phyloP scores from a whole-genome alignment of 2,113 vertebrate genomes.

The Grantiella picta region DNA sequence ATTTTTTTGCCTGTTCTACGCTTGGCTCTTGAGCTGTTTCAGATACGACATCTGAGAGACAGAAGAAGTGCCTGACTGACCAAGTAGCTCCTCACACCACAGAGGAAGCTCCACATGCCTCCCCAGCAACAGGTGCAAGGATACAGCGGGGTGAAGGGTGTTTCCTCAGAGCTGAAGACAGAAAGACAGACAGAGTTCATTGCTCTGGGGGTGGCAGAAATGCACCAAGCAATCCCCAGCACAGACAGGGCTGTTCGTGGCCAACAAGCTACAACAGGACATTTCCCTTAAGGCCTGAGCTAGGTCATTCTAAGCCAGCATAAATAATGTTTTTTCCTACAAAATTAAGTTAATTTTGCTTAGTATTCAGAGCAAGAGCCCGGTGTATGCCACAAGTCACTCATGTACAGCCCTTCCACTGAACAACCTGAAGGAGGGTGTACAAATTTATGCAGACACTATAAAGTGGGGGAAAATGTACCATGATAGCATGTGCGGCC shows the following conservation, averaged over 20 bases:
- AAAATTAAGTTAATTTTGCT: slow-evolving; percentile 24
- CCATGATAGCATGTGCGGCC: not conserved
- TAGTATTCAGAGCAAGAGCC: not conserved
- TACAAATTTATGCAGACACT: not conserved
- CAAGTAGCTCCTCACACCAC: not conserved
- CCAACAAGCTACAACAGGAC: not conserved
- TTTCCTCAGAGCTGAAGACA: not conserved
- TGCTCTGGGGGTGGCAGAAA: not conserved
- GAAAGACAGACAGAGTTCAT: not conserved
- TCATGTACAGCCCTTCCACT: not conserved
- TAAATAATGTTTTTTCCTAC: not conserved
- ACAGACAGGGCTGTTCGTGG: not conserved
- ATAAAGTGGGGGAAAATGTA: not conserved
- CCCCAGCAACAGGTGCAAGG: not conserved
- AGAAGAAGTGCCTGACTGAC: not conserved
- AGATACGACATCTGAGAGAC: not conserved
- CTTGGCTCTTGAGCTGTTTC: not conserved
- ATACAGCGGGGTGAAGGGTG: not conserved
- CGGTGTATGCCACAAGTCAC: not conserved
- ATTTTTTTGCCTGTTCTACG: not conserved
- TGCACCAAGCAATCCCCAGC: not conserved
- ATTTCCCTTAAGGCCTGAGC: not conserved
- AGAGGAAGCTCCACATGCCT: not conserved
- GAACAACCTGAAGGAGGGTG: not conserved
- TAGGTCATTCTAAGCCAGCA: not conserved